phyloP scores from a whole-genome alignment of 2,888 invertebrate genomes.

The Coremacera marginata region DNA sequence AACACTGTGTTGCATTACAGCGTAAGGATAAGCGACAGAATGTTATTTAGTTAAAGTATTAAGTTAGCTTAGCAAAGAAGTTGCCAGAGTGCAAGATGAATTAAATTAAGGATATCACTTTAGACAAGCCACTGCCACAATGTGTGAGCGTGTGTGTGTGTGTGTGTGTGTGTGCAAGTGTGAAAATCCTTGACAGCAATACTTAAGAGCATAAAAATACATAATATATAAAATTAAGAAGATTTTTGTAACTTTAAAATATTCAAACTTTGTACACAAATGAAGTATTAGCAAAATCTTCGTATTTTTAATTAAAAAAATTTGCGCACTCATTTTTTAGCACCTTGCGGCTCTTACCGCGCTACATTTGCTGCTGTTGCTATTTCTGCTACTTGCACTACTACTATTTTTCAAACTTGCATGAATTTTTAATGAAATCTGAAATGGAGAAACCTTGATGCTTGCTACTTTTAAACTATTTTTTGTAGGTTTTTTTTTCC shows the following conservation, averaged over 20 bases:
- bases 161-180: no score
- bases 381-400: not conserved
- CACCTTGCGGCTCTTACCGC: not conserved
- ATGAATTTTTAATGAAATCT: constrained; percentile 9
- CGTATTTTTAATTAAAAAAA: constrained; percentile 28
- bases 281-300: not conserved
- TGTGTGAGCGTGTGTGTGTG: no score
- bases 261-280: no score
- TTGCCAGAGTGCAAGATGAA: constrained; percentile 25
- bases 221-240: no score
- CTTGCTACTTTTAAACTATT: not conserved
- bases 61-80: constrained; percentile 32
- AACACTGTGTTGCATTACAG: not conserved
- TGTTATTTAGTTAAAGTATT: constrained; percentile 40
- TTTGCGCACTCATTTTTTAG: constrained; percentile 13
- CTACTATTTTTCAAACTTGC: not conserved
- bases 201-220: no score
- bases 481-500: not conserved
- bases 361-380: not conserved
- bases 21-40: constrained; percentile 9
- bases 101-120: constrained; percentile 38
- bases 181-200: no score
- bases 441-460: not conserved
- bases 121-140: not conserved
- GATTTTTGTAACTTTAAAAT: no score